Conservation (phyloP, 2,888 invertebrate species). For the Zelleria hepariella region DNA sequence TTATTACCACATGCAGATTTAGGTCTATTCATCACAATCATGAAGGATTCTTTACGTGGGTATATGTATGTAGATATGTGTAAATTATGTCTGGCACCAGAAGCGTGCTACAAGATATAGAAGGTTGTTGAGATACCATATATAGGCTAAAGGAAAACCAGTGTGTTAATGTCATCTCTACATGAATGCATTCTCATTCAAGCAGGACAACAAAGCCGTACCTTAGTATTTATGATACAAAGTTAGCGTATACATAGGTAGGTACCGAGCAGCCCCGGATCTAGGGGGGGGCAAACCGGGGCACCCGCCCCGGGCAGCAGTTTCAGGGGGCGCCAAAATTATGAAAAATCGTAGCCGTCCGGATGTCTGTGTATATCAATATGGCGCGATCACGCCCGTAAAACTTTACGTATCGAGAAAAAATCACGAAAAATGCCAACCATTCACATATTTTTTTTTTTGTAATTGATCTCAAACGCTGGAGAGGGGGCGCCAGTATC, state of each 20-base stretch:
- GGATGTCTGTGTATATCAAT: too few species aligned
- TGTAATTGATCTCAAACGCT: too few species aligned
- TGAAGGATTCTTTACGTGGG: neutral
- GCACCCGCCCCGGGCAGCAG: too few species aligned
- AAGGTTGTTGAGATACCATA: conserved; percentile 32
- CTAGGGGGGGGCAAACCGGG: too few species aligned
- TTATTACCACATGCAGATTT: neutral
- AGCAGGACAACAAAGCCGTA: neutral
- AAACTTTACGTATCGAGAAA: too few species aligned
- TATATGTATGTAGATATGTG: neutral
- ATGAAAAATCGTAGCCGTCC: too few species aligned
- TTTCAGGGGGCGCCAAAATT: too few species aligned
- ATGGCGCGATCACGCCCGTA: too few species aligned
- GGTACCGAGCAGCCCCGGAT: too few species aligned
- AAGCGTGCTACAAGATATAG: conserved; percentile 8
- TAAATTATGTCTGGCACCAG: neutral
- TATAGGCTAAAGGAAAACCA: conserved; percentile 14
- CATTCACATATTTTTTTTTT: too few species aligned
- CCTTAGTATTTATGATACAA: neutral
- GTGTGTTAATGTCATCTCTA: neutral
- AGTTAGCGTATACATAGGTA: neutral
- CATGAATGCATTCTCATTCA: neutral
- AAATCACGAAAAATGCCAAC: too few species aligned
- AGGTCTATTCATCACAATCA: neutral
- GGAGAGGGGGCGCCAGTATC: too few species aligned